Evolutionary conservation across 92 coral and sea anemone genomes (phyloP).

Genomic region (Epizoanthus fatuus): DNA sequence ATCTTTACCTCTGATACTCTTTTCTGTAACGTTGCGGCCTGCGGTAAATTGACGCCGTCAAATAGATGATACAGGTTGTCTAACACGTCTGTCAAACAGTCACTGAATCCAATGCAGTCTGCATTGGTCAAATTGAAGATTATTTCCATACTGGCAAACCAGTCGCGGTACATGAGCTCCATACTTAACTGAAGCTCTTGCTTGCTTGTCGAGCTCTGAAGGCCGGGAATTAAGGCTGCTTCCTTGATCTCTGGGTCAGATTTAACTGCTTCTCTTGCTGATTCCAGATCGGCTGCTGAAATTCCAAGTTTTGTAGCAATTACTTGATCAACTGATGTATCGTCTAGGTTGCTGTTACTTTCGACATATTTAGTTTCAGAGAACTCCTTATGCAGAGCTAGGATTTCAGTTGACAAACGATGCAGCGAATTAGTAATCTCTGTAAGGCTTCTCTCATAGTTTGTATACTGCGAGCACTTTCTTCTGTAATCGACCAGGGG

Average conservation of each 20-base stretch:
- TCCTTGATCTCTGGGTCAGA: constrained; percentile 50
- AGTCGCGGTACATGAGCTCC: constrained; percentile 62
- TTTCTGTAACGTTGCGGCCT: constrained; percentile 39
- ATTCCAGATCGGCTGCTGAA: constrained; percentile 35
- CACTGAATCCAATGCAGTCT: constrained; percentile 79
- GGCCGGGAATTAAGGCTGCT: constrained; percentile 27
- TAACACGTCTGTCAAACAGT: constrained; percentile 64
- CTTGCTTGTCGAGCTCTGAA: constrained; percentile 45
- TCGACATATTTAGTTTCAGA: neutral
- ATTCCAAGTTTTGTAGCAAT: constrained; percentile 59
- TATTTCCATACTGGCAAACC: constrained; percentile 82
- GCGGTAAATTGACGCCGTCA: constrained; percentile 67
- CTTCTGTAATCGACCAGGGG: constrained; percentile 57
- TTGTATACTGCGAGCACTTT: constrained; percentile 73
- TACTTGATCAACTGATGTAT: constrained; percentile 23
- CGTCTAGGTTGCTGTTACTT: constrained; percentile 18
- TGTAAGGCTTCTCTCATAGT: constrained; percentile 65
- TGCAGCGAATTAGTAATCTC: constrained; percentile 62
- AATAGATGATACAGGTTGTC: constrained; percentile 71
- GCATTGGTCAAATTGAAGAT: constrained; percentile 61
- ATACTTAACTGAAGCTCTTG: constrained; percentile 55
- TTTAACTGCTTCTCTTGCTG: constrained; percentile 23
- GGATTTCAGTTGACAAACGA: constrained; percentile 54
- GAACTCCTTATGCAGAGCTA: constrained; percentile 19
- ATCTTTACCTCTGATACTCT: constrained; percentile 29